A percentile compares a stretch with the other conserved stretches of the same genome.
phyloP scores from a whole-genome alignment of 2,113 vertebrate genomes.

The Sminthopsis crassicaudata region DNA sequence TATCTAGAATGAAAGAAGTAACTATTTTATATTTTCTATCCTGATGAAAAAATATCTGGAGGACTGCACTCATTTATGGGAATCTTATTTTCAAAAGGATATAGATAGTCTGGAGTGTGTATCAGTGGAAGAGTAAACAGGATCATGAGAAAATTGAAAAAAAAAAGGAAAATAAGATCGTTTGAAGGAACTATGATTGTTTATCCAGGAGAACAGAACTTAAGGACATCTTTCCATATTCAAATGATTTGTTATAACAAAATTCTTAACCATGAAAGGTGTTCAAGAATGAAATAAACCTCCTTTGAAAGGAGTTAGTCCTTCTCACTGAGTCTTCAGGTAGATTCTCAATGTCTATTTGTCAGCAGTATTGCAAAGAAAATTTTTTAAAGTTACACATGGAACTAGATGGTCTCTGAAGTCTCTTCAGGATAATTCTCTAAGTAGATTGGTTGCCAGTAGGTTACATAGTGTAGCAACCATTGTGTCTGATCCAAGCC shows the following conservation, averaged over 20 bases:
- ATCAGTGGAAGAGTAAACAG: neutral
- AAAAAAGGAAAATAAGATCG: neutral
- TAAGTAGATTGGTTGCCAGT: neutral
- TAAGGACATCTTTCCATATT: neutral
- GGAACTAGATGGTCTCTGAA: neutral
- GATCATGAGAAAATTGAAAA: neutral
- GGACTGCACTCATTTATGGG: neutral
- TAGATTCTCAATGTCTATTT: neutral
- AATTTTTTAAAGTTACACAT: neutral
- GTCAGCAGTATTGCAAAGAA: neutral
- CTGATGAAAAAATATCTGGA: neutral
- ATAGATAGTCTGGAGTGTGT: neutral
- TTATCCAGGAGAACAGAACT: neutral
- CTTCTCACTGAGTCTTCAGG: neutral
- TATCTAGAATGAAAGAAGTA: neutral
- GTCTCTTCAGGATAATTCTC: neutral
- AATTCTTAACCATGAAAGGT: neutral
- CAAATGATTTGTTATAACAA: neutral
- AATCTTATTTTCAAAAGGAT: neutral
- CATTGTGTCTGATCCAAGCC: neutral
- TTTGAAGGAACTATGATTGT: neutral
- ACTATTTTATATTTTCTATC: neutral
- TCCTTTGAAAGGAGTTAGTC: neutral
- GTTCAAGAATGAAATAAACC: neutral
- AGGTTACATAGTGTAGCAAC: neutral